phyloP scores from a whole-genome alignment of 2,797 vertebrate species.

The Meda fulgida region DNA sequence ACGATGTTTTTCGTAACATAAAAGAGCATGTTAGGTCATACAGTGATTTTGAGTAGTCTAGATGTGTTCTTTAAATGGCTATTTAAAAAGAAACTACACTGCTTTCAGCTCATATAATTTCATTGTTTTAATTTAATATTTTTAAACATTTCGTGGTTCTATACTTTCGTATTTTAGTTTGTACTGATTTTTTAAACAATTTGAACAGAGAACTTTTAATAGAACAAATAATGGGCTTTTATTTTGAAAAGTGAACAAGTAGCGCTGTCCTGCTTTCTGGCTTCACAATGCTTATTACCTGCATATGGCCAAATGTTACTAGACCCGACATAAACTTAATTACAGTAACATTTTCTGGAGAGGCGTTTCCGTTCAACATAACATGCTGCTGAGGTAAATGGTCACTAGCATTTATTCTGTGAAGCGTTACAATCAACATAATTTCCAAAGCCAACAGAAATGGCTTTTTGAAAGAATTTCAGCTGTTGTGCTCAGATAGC shows the following conservation, averaged over 20 bases:
- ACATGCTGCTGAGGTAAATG: constrained; percentile 33
- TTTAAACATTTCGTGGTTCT: not conserved
- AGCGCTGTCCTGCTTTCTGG: not conserved
- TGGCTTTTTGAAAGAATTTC: constrained; percentile 9
- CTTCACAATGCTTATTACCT: constrained; percentile 15
- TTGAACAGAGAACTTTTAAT: not conserved
- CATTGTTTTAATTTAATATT: rapidly evolving
- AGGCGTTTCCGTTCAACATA: not conserved
- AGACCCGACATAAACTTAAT: not conserved
- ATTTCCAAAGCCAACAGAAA: not conserved
- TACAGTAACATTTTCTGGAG: not conserved
- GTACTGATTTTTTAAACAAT: not conserved
- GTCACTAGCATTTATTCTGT: not conserved
- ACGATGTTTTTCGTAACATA: not conserved
- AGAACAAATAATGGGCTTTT: not conserved
- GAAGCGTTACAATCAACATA: not conserved
- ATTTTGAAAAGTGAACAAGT: constrained; percentile 1
- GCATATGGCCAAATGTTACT: constrained; percentile 9
- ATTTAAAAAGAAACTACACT: not conserved
- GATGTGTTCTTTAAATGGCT: not conserved
- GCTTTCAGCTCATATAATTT: not conserved
- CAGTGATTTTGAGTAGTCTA: not conserved
- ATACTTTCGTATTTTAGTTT: not conserved
- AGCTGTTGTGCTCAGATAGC: not conserved
- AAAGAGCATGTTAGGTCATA: not conserved